Evolutionary conservation across 2,888 invertebrate species (phyloP), one percentile per base, ranked within the genome.

Genomic region (Erannis defoliaria): DNA sequence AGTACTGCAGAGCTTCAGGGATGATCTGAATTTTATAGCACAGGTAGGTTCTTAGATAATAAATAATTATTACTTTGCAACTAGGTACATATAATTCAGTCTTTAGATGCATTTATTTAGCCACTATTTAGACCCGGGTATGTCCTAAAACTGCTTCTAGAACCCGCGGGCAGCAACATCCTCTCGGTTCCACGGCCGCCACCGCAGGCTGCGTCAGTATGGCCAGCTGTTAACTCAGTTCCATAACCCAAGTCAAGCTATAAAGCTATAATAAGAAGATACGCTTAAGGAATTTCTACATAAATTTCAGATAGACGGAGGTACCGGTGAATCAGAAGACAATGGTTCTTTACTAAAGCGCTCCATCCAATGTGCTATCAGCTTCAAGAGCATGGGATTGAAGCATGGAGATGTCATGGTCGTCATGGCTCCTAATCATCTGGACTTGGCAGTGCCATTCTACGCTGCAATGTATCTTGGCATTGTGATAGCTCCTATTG

Each of bases 401-500:
- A 71, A 77, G 37, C 62, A 70, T 0, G 81, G 85, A 4, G 93
- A 93, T 61, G 82, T 90, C n/a, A 78, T 93, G 18, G 67, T 82
- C 3, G 67, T 91, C 1, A 89, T 92, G 77, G 86, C 84, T 5
- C 78, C 83, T 0, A 90, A 86, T 57, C 84, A 86, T 40, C 64
- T 90, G 10, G 82, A 93, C 57, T 69, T 85, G 35, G 74, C 77
- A 1, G 78, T 90, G 29, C 89, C 93, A 0, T 78, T 88, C 55
- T 83, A 93, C 31, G 89, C 91, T 1, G 76, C 86, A 0, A 70
- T 89, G 2, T 92, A 85, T 60, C 67, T 90, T 10, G 92, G 93
- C 0, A 73, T 81, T 2, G 67, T 63, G 0, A 67, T 76, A 1
- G 77, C 79, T 8, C 72, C 76, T 14, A 50, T 81, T 2, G 84